Conservation (phyloP, 2,797 vertebrate species). For the Mus spretus region DNA sequence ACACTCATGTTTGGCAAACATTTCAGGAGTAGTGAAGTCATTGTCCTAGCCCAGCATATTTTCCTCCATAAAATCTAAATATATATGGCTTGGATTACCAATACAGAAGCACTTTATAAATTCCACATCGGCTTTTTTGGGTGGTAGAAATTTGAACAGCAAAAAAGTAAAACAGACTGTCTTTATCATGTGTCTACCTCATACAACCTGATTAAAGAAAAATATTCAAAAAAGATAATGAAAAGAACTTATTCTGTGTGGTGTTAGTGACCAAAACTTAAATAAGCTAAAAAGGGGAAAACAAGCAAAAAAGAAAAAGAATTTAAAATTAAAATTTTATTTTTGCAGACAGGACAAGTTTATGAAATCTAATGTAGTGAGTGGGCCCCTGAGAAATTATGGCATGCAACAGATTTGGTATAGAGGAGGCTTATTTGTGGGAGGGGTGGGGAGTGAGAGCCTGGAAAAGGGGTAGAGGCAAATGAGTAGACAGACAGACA, state of each 20-base stretch:
- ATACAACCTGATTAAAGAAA: neutral
- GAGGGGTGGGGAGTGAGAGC: neutral
- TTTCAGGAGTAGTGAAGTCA: neutral
- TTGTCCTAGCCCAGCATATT: neutral
- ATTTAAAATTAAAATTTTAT: constrained; percentile 27
- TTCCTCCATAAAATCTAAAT: neutral
- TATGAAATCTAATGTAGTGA: neutral
- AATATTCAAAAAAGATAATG: neutral
- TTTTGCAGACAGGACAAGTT: neutral
- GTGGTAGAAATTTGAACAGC: constrained; percentile 22
- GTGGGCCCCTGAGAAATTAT: neutral
- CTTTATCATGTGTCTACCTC: neutral
- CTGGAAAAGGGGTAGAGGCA: neutral
- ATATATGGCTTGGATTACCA: neutral
- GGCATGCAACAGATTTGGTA: neutral
- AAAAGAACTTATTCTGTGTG: neutral
- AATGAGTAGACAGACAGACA: neutral
- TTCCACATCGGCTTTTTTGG: neutral
- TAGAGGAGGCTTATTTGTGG: neutral
- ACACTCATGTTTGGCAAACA: too few relatives aligned
- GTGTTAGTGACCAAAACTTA: neutral
- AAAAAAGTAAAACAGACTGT: neutral
- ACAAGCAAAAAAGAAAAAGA: neutral
- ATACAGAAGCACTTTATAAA: neutral
- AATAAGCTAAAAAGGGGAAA: neutral